A percentile compares a stretch with the other conserved stretches of the same genome.
These are phyloP conservation scores for Isoperla grammatica DNA, from an alignment of 2,888 invertebrate genomes.

Conservation along the genomic window DNA sequence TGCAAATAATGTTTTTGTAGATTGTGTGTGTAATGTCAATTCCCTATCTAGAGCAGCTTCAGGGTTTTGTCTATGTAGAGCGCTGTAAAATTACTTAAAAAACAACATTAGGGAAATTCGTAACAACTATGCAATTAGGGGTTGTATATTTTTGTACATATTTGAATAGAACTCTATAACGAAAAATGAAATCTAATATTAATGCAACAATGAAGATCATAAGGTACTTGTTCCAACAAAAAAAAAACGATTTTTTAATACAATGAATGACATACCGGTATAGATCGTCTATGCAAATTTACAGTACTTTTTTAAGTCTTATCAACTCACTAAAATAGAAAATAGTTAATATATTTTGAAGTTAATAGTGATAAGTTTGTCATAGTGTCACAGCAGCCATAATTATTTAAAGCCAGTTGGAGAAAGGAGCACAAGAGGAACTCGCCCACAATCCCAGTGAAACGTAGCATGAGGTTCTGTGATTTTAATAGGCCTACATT, in stretches of 20 bases:
- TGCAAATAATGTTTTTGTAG: conserved; percentile 5
- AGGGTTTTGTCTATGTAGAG: conserved; percentile 1
- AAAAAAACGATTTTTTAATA: not conserved
- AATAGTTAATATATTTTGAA: not conserved
- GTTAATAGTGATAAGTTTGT: not conserved
- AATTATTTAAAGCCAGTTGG: not conserved
- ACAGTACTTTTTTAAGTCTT: not conserved
- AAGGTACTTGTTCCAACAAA: conserved; percentile 5
- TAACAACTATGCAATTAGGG: conserved; percentile 12
- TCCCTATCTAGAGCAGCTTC: conserved; percentile 2
- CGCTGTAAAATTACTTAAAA: not conserved
- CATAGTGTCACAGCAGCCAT: not conserved
- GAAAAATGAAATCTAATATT: not conserved
- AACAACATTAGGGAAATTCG: not conserved
- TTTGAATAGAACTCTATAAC: conserved; percentile 11
- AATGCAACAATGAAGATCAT: not conserved
- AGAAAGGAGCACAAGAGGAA: not conserved
- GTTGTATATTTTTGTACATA: conserved; percentile 25
- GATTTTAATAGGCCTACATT: too few species aligned
- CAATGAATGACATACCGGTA: conserved; percentile 3
- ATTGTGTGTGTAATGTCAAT: conserved; percentile 9
- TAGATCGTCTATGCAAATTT: not conserved
- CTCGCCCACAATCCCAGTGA: not conserved
- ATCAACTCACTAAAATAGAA: not conserved
- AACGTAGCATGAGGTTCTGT: too few species aligned